Evolutionary conservation across 1,140 invertebrate species (phyloP), one percentile per base, ranked within the genome.

Genomic region (Coelopa frigida): DNA sequence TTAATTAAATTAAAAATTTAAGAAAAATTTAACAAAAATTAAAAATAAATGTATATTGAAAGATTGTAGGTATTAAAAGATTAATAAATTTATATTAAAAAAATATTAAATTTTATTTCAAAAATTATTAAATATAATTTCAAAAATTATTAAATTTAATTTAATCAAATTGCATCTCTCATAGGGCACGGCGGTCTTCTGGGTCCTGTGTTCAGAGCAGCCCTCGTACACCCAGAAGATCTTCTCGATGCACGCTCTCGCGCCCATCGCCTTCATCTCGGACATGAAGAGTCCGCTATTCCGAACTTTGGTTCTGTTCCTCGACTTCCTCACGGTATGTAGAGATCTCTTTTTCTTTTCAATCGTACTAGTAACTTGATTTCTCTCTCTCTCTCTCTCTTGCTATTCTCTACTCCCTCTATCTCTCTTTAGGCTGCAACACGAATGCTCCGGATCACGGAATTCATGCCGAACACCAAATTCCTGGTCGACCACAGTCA

Each of bases 201-300:
- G 77, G 53, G 79, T 81, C 0, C 69, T 84, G 57, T 64, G 72
- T 37, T 78, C 79, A 3, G 64, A 75, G 21, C 69, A 71, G 24
- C 80, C 82, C 0, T 73, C 82, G 39, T 85, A 84, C 53, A 80
- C 81, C 50, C 55, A 75, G 10, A 83, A 83, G 68, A 77, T 84
- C 43, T 71, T 68, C 18, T 71, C 75, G 1, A 79, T 80, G 77
- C 74, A 82, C 43, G 81, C 80, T 1, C 61, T 87, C 44, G 82
- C 77, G 2, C 84, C 84, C 14, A 78, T 83, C 1, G 78, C 77
- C 4, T 81, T 74, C 45, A 73, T 84, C 46, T 71, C 68, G 12
- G 57, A 83, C 46, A 72, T 76, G 47, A 66, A 75, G 44, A 78
- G 73, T 52, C 80, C 79, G n/a, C 48, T 68, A 3, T 61, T 68